Evolutionary conservation across 2,113 vertebrate genomes (phyloP), one percentile per base, ranked within the genome.

Genomic region (Delphinapterus leucas): DNA sequence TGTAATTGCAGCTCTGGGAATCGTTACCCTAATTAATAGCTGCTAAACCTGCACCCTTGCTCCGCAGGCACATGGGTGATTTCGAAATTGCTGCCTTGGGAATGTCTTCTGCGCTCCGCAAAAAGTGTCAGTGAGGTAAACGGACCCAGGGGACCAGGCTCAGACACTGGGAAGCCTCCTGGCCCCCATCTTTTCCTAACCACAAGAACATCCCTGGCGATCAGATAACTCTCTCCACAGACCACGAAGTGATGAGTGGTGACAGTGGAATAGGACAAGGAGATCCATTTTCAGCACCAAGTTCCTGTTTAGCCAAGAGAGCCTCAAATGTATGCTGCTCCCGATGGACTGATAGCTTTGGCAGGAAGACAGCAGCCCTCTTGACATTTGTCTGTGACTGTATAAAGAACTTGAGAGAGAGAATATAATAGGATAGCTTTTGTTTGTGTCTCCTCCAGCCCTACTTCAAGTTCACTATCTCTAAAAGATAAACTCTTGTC

Each of bases 21-120:
- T 99, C 99, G 99, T 99, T 99, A 99, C 98, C 98, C 99, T 99
- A 99, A 99, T 99, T 99, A 99, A 99, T 99, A 99, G 99, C 98
- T 97, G 73, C 97, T 99, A 98, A 96, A 99, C 98, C 99, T 98
- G 95, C 98, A 98, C 98, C 98, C 98, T 98, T 98, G 97, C 21
- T 97, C 95, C 96, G 96, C 55, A 60, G 96, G 85, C 97, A 95
- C 98, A 88, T 82, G 97, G 97, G 98, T 98, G 98, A 98, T 94
- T 98, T 98, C 97, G 94, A 98, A 98, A 98, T 98, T 97, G 93
- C 97, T 97, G 90, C 93, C 97, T 96, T 96, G 93, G 95, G 96
- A 98, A 92, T 87, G 68, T 97, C 88, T 97, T 98, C 97, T 97
- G 98, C 95, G 96, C 96, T 98, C 98, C 99, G 98, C 98, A 98